Conservation (phyloP, 2,888 invertebrate genomes). For the Dilophus febrilis region DNA sequence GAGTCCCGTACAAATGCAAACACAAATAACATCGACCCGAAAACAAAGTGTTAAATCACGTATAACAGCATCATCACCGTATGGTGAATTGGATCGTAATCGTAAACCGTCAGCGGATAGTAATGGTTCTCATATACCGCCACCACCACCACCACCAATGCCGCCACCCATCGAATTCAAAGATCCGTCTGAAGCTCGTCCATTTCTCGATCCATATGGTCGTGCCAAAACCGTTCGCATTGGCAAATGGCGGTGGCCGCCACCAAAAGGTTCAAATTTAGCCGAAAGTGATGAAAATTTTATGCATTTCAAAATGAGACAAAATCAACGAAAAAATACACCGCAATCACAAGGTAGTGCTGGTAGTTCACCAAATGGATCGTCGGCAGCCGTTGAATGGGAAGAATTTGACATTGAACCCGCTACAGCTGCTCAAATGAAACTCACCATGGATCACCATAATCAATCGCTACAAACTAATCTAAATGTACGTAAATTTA, state of each 20-base stretch:
- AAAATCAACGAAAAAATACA: constrained; percentile 63
- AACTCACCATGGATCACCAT: constrained; percentile 3
- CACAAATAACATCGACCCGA: constrained; percentile 12
- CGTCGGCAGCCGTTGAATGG: constrained; percentile 55
- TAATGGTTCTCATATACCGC: constrained; percentile 33
- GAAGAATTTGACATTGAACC: constrained; percentile 68
- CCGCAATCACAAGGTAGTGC: constrained; percentile 38
- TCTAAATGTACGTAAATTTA: constrained; percentile 6
- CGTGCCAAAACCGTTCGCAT: constrained; percentile 88
- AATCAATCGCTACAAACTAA: constrained; percentile 6
- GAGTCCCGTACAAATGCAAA: constrained; percentile 17
- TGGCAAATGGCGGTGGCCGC: constrained; percentile 94
- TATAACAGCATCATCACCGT: constrained; percentile 18
- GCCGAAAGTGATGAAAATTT: constrained; percentile 61
- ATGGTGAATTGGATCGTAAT: constrained; percentile 19
- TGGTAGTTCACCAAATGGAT: constrained; percentile 24
- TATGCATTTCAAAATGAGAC: constrained; percentile 75
- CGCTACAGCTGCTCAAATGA: constrained; percentile 24
- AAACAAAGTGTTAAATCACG: constrained; percentile 18
- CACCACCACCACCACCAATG: constrained; percentile 77
- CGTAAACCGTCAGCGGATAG: constrained; percentile 32
- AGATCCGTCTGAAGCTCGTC: constrained; percentile 65
- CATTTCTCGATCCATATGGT: constrained; percentile 80
- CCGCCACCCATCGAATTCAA: constrained; percentile 67
- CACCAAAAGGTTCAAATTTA: constrained; percentile 55